Evolutionary conservation across 2,797 vertebrate genomes (phyloP).

Genomic region (Hipposideros larvatus): DNA sequence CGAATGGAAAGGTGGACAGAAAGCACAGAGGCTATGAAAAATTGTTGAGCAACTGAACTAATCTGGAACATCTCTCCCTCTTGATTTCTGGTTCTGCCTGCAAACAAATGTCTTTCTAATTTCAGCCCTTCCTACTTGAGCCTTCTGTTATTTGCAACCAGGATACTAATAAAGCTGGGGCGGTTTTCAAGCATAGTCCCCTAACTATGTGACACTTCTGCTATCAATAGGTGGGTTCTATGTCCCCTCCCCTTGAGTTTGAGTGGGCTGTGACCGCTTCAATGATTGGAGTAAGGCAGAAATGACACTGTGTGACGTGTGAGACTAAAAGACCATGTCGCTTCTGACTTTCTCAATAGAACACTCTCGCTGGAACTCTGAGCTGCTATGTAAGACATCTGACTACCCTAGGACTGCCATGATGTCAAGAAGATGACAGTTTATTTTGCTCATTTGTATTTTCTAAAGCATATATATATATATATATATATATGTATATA

Average conservation of each 20-base stretch:
- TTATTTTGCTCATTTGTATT: not conserved
- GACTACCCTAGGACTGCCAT: not conserved
- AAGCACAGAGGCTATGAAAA: not conserved
- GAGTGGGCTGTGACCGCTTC: not conserved
- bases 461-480: not conserved
- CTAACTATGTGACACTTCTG: not conserved
- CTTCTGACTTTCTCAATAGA: not conserved
- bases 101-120: conserved; percentile 15
- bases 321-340: not conserved
- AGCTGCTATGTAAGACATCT: not conserved
- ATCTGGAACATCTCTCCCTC: not conserved
- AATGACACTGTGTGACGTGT: not conserved
- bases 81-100: not conserved
- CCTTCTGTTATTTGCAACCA: not conserved
- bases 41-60: not conserved
- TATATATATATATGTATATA: too few species aligned
- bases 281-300: not conserved
- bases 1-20: not conserved
- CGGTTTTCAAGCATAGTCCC: not conserved
- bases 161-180: not conserved
- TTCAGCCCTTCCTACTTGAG: not conserved
- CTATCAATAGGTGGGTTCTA: not conserved
- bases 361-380: not conserved
- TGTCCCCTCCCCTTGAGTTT: not conserved
- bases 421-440: not conserved